Evolutionary conservation across 2,797 vertebrate species (phyloP), one percentile per base, ranked within the genome.

Genomic region (Liasis olivaceus): DNA sequence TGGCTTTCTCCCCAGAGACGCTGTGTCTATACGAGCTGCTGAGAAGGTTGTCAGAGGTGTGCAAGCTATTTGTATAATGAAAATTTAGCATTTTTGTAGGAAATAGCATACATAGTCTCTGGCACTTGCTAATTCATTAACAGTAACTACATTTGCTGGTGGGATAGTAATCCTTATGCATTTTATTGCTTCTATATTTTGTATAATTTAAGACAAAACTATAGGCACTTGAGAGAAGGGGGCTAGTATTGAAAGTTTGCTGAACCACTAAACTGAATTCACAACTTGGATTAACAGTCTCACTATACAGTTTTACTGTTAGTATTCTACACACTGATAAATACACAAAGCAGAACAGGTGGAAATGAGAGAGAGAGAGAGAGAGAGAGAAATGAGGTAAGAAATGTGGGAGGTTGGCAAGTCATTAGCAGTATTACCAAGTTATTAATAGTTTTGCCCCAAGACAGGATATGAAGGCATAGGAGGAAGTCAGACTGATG

Each of bases 71-170:
- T 91, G 47, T 94, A 89, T 94, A 96, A 96, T 94, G 91, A 97
- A 96, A 94, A 17, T 91, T 95, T 58, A 87, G 64, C 64, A 62
- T 90, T 94, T 89, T 92, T 54, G 85, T 84, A 28, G 93, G 94
- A 96, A 93, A 20, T 3, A 7, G 60, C 95, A 93, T 93, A 92
- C 95, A 92, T 84, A 63, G 42, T 93, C 63, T 94, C 15, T 20
- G 91, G 93, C 54, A 93, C 92, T 93, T 96, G 85, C 54, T 96
- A 96, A 96, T 96, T 97, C 92, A 93, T 97, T 96, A 97, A 92
- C 31, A 93, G 28, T 60, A 89, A 96, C 94, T 97, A 95, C 85
- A 94, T 97, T 97, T 0, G 0, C 36, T 96, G 93, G 59, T 64
- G 22, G 8, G 92, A 88, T 60, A 89, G 2, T 85, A 93, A 94